phyloP scores from a whole-genome alignment of 2,113 vertebrate genomes.

The Sprattus sprattus region DNA sequence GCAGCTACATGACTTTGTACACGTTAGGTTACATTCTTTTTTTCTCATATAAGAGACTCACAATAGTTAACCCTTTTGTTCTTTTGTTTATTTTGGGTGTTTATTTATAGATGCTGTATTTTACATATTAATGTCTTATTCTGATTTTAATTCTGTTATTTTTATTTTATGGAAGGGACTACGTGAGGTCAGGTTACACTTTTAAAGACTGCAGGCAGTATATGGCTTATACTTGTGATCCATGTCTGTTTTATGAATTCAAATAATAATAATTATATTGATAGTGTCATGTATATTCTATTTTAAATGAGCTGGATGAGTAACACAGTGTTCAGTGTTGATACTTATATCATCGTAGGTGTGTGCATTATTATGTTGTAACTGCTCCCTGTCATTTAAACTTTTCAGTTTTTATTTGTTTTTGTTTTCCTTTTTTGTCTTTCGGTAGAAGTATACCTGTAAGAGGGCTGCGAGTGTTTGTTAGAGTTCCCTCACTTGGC shows the following conservation, averaged over 20 bases:
- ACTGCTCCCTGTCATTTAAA: constrained; percentile 17
- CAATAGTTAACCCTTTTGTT: constrained; percentile 79
- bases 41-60: constrained; percentile 86
- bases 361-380: constrained; percentile 59
- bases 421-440: neutral
- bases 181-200: constrained; percentile 81
- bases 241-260: constrained; percentile 84
- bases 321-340: constrained; percentile 28
- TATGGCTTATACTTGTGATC: constrained; percentile 88
- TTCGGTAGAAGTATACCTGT: constrained; percentile 4
- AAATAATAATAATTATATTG: constrained; percentile 82
- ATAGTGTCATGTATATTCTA: constrained; percentile 75
- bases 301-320: constrained; percentile 43
- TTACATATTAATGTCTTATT: constrained; percentile 80
- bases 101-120: constrained; percentile 93
- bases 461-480: neutral
- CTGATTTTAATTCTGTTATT: constrained; percentile 74
- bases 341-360: constrained; percentile 52
- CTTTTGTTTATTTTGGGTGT: constrained; percentile 68
- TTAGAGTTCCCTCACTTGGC: neutral
- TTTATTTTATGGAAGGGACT: constrained; percentile 80
- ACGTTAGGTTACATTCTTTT: constrained; percentile 79
- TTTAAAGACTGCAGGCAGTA: constrained; percentile 95
- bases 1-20: constrained; percentile 53
- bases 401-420: neutral